A percentile compares a stretch with the other conserved stretches of the same genome.
Evolutionary conservation across 2,888 invertebrate species (phyloP).

Genomic region (Teleogryllus oceanicus): DNA sequence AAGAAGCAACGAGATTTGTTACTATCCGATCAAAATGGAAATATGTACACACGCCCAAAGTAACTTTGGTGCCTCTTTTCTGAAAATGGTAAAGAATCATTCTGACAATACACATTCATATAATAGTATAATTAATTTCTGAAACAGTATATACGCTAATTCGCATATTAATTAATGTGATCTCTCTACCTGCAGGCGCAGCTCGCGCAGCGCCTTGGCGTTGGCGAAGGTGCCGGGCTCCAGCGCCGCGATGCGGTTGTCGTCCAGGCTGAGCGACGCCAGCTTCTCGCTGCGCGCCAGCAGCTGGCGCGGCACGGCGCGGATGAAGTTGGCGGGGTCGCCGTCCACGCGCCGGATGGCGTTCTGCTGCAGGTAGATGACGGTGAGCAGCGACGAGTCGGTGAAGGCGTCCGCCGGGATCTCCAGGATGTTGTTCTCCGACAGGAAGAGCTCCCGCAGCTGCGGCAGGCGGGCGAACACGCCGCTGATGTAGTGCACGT

Average conservation of each 20-base stretch:
- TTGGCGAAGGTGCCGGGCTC: slow-evolving; percentile 78
- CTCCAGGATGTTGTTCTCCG: slow-evolving; percentile 85
- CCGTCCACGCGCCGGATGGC: slow-evolving; percentile 74
- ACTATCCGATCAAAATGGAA: too few relatives aligned
- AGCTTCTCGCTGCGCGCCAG: slow-evolving; percentile 73
- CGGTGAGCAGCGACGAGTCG: slow-evolving; percentile 70
- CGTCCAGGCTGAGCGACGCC: slow-evolving; percentile 78
- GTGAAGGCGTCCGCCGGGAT: slow-evolving; percentile 76
- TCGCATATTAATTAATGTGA: too few relatives aligned
- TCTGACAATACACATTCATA: too few relatives aligned
- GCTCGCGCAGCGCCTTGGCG: slow-evolving; percentile 69
- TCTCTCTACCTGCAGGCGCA: slow-evolving; percentile 62
- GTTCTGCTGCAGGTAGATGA: slow-evolving; percentile 82
- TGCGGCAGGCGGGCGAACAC: slow-evolving; percentile 77
- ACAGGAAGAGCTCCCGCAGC: slow-evolving; percentile 76
- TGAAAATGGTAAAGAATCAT: too few relatives aligned
- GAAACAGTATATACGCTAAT: too few relatives aligned
- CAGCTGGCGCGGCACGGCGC: slow-evolving; percentile 70
- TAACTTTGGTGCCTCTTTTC: too few relatives aligned
- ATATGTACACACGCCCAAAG: too few relatives aligned
- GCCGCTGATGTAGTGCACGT: slow-evolving; percentile 78
- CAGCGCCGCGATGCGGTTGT: slow-evolving; percentile 75
- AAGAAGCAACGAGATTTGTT: too few relatives aligned
- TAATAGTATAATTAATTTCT: too few relatives aligned
- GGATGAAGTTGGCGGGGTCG: slow-evolving; percentile 79